phyloP scores from a whole-genome alignment of 2,113 vertebrate species.

The Brienomyrus longianalis region DNA sequence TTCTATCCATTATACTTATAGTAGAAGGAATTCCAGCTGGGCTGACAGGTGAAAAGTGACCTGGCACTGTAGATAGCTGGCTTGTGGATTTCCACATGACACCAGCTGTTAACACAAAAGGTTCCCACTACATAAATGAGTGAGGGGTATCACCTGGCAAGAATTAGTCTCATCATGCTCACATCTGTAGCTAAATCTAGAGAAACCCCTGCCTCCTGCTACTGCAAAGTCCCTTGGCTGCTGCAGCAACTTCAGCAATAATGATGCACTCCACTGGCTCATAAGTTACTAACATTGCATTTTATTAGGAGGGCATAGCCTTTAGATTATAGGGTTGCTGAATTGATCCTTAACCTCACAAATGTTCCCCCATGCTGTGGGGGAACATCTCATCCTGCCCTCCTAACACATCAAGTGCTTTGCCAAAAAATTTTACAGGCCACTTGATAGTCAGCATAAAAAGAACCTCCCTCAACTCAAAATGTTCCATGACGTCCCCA shows the following conservation, averaged over 20 bases:
- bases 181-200: not conserved
- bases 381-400: not conserved
- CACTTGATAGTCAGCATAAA: not conserved
- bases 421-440: not conserved
- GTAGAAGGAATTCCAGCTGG: not conserved
- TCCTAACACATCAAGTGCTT: not conserved
- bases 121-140: not conserved
- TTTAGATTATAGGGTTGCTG: not conserved
- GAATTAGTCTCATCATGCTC: not conserved
- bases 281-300: not conserved
- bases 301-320: not conserved
- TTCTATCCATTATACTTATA: not conserved
- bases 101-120: not conserved
- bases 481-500: not conserved
- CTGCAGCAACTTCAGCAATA: not conserved
- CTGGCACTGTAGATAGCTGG: not conserved
- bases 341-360: not conserved
- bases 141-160: not conserved
- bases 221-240: not conserved
- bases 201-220: too few species aligned
- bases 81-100: not conserved
- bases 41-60: not conserved
- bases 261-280: not conserved
- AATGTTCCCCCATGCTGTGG: not conserved
- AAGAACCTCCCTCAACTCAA: not conserved